Percentiles rank a stretch among this genome's conserved stretches.
Conservation (phyloP, 2,888 invertebrate species). For the Drosophila sordidula region DNA sequence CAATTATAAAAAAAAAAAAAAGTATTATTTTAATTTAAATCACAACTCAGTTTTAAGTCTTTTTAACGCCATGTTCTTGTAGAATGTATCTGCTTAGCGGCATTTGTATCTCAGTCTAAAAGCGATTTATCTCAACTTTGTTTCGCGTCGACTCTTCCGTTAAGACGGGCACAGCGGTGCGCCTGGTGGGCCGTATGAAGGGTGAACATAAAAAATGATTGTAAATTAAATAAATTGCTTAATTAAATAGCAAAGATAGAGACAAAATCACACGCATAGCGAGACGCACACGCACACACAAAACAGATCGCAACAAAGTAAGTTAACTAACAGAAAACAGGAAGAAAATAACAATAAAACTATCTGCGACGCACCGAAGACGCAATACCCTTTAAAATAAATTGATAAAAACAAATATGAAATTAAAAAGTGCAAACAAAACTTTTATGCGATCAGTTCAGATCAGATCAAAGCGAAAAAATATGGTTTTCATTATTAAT, state of each 20-base stretch:
- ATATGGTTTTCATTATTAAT: no score
- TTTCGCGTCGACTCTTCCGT: slow-evolving; percentile 60
- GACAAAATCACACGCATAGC: slow-evolving; percentile 31
- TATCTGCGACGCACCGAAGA: not conserved
- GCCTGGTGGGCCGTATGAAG: slow-evolving; percentile 50
- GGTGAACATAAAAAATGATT: slow-evolving; percentile 50
- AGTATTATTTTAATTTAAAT: slow-evolving; percentile 44
- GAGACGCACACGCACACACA: slow-evolving; percentile 3
- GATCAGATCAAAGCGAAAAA: no score
- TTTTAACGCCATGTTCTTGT: slow-evolving; percentile 22
- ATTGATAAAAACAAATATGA: not conserved
- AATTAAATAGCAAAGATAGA: slow-evolving; percentile 34
- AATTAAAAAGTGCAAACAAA: no score
- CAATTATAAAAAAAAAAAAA: slow-evolving; percentile 17
- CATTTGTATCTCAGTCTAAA: slow-evolving; percentile 44
- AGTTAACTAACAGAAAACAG: slow-evolving; percentile 6
- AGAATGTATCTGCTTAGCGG: slow-evolving; percentile 12
- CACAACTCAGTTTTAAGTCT: slow-evolving; percentile 60
- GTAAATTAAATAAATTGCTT: slow-evolving; percentile 60
- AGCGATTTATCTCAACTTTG: slow-evolving; percentile 77
- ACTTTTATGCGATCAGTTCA: no score
- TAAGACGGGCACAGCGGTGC: slow-evolving; percentile 71
- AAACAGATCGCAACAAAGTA: slow-evolving; percentile 26
- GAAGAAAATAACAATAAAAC: not conserved
- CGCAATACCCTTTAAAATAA: slow-evolving; percentile 24